Percentiles rank a stretch among this genome's conserved stretches.
Evolutionary conservation across 2,113 vertebrate genomes (phyloP).

Genomic region (Tor tambroides): DNA sequence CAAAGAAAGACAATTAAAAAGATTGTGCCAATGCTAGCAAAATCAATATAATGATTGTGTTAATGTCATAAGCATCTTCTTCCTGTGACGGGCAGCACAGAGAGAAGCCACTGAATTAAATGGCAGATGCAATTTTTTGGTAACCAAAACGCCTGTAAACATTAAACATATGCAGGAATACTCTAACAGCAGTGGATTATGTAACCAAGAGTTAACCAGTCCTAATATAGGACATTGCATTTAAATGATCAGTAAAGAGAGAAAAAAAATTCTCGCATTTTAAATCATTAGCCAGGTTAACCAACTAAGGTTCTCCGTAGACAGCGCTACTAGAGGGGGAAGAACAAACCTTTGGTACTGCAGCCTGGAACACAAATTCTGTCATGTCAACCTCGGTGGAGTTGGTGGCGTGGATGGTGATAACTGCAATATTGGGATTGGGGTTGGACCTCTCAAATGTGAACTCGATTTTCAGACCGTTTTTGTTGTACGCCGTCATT

Average conservation of each 20-base stretch:
- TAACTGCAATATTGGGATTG: slow-evolving; percentile 94
- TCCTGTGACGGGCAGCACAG: too few species aligned
- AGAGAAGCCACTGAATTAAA: too few species aligned
- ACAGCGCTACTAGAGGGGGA: not conserved
- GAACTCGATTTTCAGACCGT: slow-evolving; percentile 98
- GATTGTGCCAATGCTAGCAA: too few species aligned
- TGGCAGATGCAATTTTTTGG: too few species aligned
- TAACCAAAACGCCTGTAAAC: not conserved
- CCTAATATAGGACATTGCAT: not conserved
- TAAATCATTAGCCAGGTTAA: not conserved
- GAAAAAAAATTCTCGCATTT: not conserved
- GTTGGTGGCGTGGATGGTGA: slow-evolving; percentile 97
- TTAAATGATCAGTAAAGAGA: not conserved
- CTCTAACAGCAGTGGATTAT: not conserved
- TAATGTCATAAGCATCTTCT: too few species aligned
- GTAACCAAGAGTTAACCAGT: not conserved
- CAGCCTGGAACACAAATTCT: slow-evolving; percentile 99
- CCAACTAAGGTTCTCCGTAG: not conserved
- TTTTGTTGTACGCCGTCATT: slow-evolving; percentile 97
- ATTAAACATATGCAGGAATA: not conserved
- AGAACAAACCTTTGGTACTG: slow-evolving; percentile 95
- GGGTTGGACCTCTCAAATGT: slow-evolving; percentile 97
- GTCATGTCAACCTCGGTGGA: slow-evolving; percentile 95
- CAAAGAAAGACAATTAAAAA: too few species aligned
- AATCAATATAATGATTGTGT: too few species aligned